A percentile compares a stretch with the other conserved stretches of the same genome.
phyloP scores from a whole-genome alignment of 2,113 vertebrate genomes.

The Onychostruthus taczanowskii region DNA sequence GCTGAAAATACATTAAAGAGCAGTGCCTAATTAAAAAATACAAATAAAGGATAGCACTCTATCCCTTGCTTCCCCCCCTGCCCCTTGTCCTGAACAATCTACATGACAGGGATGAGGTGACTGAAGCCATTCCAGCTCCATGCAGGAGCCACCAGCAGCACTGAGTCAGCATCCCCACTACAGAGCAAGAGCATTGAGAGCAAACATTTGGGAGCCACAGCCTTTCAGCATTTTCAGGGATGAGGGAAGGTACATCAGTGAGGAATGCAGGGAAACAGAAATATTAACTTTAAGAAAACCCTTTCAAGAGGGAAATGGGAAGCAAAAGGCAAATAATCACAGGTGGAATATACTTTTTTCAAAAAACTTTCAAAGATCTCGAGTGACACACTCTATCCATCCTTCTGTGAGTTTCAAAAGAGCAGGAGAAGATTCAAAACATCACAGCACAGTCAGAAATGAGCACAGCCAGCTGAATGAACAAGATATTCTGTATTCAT shows the following conservation, averaged over 20 bases:
- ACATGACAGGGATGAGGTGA: not conserved
- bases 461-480: not conserved
- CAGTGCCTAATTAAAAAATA: not conserved
- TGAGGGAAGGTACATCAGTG: not conserved
- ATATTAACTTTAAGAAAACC: not conserved
- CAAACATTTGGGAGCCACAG: not conserved
- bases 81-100: not conserved
- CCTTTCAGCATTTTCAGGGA: not conserved
- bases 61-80: not conserved
- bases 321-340: not conserved
- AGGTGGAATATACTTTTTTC: not conserved
- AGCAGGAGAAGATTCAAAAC: not conserved
- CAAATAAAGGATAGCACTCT: not conserved
- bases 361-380: not conserved
- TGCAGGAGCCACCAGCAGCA: not conserved
- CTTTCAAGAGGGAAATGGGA: not conserved
- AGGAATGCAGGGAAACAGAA: not conserved
- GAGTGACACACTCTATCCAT: not conserved
- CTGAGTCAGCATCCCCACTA: not conserved
- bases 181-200: not conserved
- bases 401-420: not conserved
- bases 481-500: conserved; percentile 50
- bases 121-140: not conserved
- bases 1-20: not conserved
- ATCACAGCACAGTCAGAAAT: not conserved